Evolutionary conservation across 2,113 vertebrate genomes (phyloP).

Genomic region (Panurus biarmicus): DNA sequence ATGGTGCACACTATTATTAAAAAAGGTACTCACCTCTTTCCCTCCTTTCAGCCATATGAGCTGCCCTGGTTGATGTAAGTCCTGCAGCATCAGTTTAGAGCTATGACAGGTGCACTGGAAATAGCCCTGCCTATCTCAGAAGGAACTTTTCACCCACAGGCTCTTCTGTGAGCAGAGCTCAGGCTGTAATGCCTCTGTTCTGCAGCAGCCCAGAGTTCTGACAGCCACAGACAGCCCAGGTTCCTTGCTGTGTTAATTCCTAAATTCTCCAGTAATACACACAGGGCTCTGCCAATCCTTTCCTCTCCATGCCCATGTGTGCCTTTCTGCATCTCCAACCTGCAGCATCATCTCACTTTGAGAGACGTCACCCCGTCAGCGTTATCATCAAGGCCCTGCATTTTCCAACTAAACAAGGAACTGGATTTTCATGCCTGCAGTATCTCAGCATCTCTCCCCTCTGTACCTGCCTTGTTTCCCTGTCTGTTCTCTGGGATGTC

Average conservation of each 20-base stretch:
- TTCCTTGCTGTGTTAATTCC: background rate
- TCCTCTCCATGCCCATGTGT: background rate
- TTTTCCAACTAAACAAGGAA: background rate
- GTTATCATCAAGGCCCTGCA: background rate
- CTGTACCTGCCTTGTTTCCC: background rate
- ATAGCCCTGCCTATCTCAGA: background rate
- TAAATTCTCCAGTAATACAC: background rate
- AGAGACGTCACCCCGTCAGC: background rate
- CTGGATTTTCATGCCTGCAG: background rate
- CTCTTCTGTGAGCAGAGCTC: background rate
- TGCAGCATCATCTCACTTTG: background rate
- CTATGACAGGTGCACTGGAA: background rate
- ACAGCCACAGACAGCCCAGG: background rate
- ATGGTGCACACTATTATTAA: fast-evolving
- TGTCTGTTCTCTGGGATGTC: background rate
- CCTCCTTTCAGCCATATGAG: background rate
- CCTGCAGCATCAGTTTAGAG: background rate
- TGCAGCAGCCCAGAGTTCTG: background rate
- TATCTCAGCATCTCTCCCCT: background rate
- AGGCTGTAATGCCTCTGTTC: background rate
- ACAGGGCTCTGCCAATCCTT: background rate
- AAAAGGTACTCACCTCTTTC: background rate
- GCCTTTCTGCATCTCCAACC: background rate
- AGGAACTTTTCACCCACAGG: background rate
- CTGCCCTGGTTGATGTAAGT: background rate